These are phyloP conservation scores for Epicauta chinensis DNA, from an alignment of 1,140 invertebrate genomes.

Conservation along the genomic window DNA sequence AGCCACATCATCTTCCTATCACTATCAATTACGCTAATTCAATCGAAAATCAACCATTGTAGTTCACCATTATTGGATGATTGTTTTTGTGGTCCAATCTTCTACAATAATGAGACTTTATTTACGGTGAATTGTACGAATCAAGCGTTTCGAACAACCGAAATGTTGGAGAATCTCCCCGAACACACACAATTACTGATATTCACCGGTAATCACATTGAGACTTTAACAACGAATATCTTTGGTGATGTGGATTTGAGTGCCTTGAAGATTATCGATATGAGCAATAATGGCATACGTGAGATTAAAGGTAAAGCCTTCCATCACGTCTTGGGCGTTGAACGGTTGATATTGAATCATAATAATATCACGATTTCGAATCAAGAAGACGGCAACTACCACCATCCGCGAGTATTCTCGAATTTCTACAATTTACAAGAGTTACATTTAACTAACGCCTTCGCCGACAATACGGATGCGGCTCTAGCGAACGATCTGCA, in stretches of 20 bases:
- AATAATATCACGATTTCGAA: constrained; percentile 61
- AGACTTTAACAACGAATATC: constrained; percentile 62
- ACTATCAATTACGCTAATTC: background rate
- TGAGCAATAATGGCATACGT: constrained; percentile 70
- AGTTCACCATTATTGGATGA: constrained; percentile 22
- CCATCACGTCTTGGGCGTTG: constrained; percentile 65
- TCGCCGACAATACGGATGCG: constrained; percentile 59
- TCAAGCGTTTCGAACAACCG: constrained; percentile 51
- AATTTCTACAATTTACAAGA: constrained; percentile 68
- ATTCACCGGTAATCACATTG: constrained; percentile 65
- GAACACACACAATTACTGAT: constrained; percentile 63
- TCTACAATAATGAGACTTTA: constrained; percentile 48
- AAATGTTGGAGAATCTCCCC: constrained; percentile 57
- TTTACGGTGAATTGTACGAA: constrained; percentile 72
- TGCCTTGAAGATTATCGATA: constrained; percentile 62
- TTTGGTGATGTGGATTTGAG: constrained; percentile 57
- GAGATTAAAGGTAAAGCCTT: constrained; percentile 72
- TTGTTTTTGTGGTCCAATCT: constrained; percentile 51
- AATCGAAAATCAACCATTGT: constrained; percentile 15
- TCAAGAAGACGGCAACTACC: constrained; percentile 51
- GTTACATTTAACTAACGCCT: constrained; percentile 70
- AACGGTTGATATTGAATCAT: constrained; percentile 67
- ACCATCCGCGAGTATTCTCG: constrained; percentile 70
- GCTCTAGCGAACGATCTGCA: constrained; percentile 59
- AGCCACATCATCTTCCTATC: too few relatives aligned